Evolutionary conservation across 2,888 invertebrate genomes (phyloP).

Genomic region (Leucophora obtusa): DNA sequence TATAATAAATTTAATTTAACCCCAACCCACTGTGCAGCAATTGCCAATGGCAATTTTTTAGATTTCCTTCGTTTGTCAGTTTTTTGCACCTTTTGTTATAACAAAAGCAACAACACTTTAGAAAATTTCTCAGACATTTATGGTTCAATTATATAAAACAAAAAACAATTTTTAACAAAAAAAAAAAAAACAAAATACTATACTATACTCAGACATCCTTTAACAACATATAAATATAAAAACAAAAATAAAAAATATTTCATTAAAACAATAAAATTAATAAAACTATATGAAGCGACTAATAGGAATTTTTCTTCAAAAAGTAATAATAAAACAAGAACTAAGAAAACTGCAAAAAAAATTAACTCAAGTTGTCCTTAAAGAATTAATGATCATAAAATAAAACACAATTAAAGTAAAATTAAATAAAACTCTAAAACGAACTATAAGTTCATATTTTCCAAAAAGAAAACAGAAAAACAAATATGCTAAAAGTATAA

Average conservation of each 20-base stretch:
- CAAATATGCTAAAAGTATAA: neutral
- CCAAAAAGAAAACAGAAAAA: neutral
- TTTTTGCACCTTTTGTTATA: slow-evolving; percentile 5
- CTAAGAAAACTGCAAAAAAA: no score
- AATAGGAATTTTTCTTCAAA: slow-evolving; percentile 29
- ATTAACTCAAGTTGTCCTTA: slow-evolving; percentile 4
- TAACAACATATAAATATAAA: slow-evolving; percentile 17
- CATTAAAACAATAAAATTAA: slow-evolving; percentile 25
- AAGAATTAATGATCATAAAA: slow-evolving; percentile 8
- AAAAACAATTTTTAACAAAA: slow-evolving; percentile 40
- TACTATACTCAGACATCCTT: slow-evolving; percentile 52
- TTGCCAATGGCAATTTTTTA: neutral
- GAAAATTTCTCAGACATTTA: slow-evolving; percentile 52
- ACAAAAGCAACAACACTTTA: neutral
- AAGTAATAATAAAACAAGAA: neutral
- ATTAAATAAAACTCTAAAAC: no score
- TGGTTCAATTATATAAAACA: slow-evolving; percentile 53
- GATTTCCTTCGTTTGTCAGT: neutral
- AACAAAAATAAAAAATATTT: slow-evolving; percentile 5
- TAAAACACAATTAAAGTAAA: neutral
- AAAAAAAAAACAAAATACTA: slow-evolving; percentile 3
- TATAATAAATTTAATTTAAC: no score
- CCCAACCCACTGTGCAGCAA: no score
- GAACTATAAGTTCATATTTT: neutral
- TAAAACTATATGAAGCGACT: neutral